Conservation (phyloP, 2,113 vertebrate species). For the Trogon melanurus region DNA sequence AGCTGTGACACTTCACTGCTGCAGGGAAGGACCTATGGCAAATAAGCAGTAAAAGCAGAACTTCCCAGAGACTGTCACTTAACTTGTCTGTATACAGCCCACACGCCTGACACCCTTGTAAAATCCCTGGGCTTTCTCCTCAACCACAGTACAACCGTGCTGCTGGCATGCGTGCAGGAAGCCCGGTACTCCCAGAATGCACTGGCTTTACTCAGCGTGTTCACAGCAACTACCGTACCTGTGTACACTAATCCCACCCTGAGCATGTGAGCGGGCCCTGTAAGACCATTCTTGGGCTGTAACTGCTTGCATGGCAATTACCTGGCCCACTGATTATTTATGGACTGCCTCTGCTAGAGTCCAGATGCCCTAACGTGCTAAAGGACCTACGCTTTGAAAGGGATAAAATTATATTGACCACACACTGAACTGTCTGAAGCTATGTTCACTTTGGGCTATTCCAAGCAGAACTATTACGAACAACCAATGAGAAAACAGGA, state of each 20-base stretch:
- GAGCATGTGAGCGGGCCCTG: neutral
- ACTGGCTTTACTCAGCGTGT: neutral
- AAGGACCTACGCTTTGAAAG: neutral
- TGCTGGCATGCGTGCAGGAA: neutral
- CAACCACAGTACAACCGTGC: neutral
- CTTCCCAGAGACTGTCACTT: neutral
- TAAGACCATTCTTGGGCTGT: neutral
- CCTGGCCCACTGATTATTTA: neutral
- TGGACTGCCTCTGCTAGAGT: neutral
- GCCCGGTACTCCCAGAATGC: neutral
- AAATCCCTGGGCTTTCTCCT: neutral
- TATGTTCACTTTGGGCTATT: neutral
- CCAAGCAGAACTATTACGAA: neutral
- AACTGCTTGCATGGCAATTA: neutral
- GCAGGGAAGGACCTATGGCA: neutral
- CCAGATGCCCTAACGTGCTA: neutral
- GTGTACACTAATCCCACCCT: neutral
- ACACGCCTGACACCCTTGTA: neutral
- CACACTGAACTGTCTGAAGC: neutral
- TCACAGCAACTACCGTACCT: neutral
- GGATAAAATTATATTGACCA: neutral
- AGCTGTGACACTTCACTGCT: accelerated
- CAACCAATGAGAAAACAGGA: neutral
- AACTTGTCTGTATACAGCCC: neutral
- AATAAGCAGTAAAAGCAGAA: neutral